Percentiles rank a stretch among this genome's conserved stretches.
phyloP scores from a whole-genome alignment of 2,113 vertebrate genomes.

The Corapipo altera region DNA sequence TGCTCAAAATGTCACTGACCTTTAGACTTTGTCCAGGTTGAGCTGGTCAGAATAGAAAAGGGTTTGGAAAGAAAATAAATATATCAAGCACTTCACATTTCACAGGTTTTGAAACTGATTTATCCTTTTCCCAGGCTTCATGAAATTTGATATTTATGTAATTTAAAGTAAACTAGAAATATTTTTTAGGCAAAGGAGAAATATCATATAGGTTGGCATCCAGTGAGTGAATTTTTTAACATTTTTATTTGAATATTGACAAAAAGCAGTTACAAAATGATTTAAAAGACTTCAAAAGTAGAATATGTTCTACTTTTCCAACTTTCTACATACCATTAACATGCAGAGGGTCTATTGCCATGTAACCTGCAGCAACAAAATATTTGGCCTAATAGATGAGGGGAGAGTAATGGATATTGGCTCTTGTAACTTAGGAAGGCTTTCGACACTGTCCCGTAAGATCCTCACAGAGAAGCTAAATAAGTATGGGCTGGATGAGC shows the following conservation, averaged over 20 bases:
- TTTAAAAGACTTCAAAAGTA: background rate
- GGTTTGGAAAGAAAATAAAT: background rate
- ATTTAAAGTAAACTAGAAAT: background rate
- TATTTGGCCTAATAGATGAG: background rate
- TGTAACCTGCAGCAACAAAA: background rate
- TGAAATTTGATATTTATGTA: background rate
- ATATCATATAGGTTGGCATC: fast-evolving
- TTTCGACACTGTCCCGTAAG: fast-evolving
- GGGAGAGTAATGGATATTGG: background rate
- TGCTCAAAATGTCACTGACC: background rate
- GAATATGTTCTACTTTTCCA: background rate
- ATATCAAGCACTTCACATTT: background rate
- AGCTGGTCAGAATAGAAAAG: background rate
- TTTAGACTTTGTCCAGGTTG: background rate
- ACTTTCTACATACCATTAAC: background rate
- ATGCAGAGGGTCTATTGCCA: background rate
- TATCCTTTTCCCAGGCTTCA: background rate
- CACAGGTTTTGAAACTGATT: background rate
- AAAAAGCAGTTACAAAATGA: background rate
- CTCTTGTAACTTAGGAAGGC: background rate
- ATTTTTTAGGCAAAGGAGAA: background rate
- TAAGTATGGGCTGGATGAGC: background rate
- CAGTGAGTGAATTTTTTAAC: background rate
- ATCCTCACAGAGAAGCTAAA: background rate
- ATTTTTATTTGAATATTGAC: background rate